Conservation (phyloP, 2,888 invertebrate species). For the Leucophenga montana region DNA sequence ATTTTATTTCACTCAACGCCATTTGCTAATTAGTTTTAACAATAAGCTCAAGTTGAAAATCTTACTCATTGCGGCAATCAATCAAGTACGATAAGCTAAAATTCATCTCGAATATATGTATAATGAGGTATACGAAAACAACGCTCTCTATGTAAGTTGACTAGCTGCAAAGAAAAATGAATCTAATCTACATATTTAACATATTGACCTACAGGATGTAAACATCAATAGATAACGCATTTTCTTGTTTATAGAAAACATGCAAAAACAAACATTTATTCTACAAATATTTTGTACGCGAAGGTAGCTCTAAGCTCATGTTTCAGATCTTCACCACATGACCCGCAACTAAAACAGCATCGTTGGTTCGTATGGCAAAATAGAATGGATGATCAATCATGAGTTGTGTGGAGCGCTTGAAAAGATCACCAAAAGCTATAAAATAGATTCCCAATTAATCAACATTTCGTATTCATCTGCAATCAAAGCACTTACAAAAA, state of each 20-base stretch:
- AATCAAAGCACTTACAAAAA: slow-evolving; percentile 46
- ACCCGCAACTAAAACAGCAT: slow-evolving; percentile 53
- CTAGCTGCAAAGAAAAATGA: no score
- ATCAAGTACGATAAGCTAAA: background rate
- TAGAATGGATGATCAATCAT: slow-evolving; percentile 64
- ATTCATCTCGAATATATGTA: background rate
- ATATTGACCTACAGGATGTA: slow-evolving; percentile 1
- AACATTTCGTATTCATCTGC: background rate
- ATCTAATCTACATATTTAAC: slow-evolving; percentile 10
- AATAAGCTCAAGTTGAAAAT: background rate
- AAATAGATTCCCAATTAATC: slow-evolving; percentile 18
- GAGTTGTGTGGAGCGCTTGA: slow-evolving; percentile 50
- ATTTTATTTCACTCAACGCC: background rate
- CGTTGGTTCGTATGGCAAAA: slow-evolving; percentile 52
- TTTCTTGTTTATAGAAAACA: background rate
- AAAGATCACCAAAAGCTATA: slow-evolving; percentile 53
- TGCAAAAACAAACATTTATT: slow-evolving; percentile 1
- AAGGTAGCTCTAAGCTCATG: background rate
- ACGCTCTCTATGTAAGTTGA: no score
- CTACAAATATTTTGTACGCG: slow-evolving; percentile 1
- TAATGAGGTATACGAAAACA: no score
- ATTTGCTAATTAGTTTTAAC: slow-evolving; percentile 8
- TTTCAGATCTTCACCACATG: slow-evolving; percentile 55
- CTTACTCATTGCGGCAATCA: background rate
- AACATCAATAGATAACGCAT: slow-evolving; percentile 51